Base-by-base conservation (phyloP, 1,140 invertebrate genomes). In the Bombus pyrosoma region DNA sequence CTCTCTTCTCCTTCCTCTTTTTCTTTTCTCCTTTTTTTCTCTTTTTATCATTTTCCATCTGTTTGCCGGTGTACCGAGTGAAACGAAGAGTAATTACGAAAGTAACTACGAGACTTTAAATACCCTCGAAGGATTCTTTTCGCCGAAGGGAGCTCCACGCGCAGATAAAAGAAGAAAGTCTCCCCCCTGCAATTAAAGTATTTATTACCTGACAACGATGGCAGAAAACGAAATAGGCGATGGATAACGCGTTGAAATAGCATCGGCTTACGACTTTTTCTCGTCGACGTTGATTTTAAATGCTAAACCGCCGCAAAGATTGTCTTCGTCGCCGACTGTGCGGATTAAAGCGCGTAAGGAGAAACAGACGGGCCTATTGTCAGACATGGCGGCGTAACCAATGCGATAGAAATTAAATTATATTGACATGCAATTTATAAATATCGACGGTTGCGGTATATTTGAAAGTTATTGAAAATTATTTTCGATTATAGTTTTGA, bases 31-130 rank as follows among this genome's bases (percentile, higher is more conserved):
- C 5, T 34, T 10, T 10, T n/a, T 1, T 10, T 57, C 3, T 47
- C 4, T 25, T 76, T 39, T 76, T 15, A 15, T 25, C 25, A 13
- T 22, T 81, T 59, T 34, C 34, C 39, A 53, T 37, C 32, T 39
- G 39, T n/a, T 68, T 66, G 39, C 62, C 37, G 6, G 25, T 15
- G 12, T 34, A 53, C 34, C 62, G 32, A 47, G 22, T 37, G 43
- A 59, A 75, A 82, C 82, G 74, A 71, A 77, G 74, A 83, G 75
- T 84, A 84, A 84, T 84, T 84, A 84, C 76, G 76, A 79, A 41
- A 84, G 83, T 84, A 72, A 84, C 76, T 79, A 32, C 66, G 76
- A 64, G 47, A 84, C 83, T 78, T 79, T 84, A 84, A 84, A 79
- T 69, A 84, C 68, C 53, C 83, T 79, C 53, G 66, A 71, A 79